Base-by-base conservation (phyloP, 2,888 invertebrate genomes). In the Charanyca ferruginea region DNA sequence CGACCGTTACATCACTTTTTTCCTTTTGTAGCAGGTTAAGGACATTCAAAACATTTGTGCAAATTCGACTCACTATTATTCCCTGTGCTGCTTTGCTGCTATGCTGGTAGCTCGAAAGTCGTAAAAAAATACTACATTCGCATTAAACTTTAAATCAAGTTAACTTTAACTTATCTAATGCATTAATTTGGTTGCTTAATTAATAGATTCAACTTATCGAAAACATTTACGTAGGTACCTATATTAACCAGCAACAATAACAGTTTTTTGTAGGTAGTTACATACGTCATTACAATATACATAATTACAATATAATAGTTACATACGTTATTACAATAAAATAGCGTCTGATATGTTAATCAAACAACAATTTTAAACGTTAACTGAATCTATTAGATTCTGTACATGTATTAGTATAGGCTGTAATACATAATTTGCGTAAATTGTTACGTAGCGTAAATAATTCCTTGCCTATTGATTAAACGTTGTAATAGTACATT, bases 1-100 rank as follows among this genome's bases (percentile, higher is more conserved):
- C 51, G 49, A 58, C 23, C 59, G 57, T 66, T 79, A 66, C 70
- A 59, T 77, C 47, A 67, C 35, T 49, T 62, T 42, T 72, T 51
- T 35, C 35, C 41, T 55, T 51, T 58, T 51, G 42, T 47, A 57
- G 25, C 65, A 42, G 38, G 63, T 67, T 77, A 61, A 61, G 67
- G 67, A 61, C 58, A 55, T 54, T 22, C 23, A 32, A 58, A 47
- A 61, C 48, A 28, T 52, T 25, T 16, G 20, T 51, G 55, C 42
- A 59, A 64, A 63, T 28, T 53, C n/a, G 16, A 52, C 23, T 18
- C 2, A 49, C 18, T 18, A 8, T n/a, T 1, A n/a, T n/a, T n/a
- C n/a, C n/a, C n/a, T n/a, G n/a, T n/a, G n/a, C n/a, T n/a, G n/a
- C n/a, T n/a, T n/a, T n/a, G n/a, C n/a, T n/a, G n/a, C n/a, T n/a